Evolutionary conservation across 2,113 vertebrate species (phyloP).

Genomic region (Callaeas wilsoni): DNA sequence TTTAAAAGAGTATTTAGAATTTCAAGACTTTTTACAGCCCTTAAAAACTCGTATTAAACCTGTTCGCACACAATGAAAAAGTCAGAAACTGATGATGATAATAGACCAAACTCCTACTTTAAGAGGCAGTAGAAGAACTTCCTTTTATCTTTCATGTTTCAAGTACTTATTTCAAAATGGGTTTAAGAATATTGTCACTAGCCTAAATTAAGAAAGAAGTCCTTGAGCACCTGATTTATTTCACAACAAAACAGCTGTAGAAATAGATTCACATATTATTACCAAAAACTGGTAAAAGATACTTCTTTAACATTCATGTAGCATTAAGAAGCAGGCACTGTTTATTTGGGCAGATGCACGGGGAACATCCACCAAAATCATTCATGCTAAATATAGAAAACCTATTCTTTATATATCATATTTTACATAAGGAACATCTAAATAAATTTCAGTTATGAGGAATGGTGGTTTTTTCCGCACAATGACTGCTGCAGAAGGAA

Average conservation of each 20-base stretch:
- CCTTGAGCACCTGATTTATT: neutral
- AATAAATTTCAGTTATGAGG: neutral
- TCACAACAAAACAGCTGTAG: neutral
- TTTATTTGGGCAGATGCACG: neutral
- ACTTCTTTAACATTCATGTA: neutral
- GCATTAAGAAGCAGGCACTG: neutral
- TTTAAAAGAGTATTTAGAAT: neutral
- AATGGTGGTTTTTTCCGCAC: neutral
- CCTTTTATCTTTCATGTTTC: neutral
- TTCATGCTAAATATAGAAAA: neutral
- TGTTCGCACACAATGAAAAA: neutral
- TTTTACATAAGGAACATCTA: neutral
- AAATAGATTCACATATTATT: neutral
- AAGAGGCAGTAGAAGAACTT: neutral
- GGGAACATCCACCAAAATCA: accelerated
- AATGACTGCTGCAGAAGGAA: neutral
- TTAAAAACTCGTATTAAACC: neutral
- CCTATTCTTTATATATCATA: neutral
- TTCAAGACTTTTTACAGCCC: neutral
- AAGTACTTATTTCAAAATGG: neutral
- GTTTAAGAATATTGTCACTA: neutral
- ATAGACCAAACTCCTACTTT: neutral
- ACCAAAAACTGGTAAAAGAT: neutral
- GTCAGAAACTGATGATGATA: neutral
- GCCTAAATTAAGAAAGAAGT: neutral